Evolutionary conservation across 1,140 invertebrate species (phyloP), one percentile per base, ranked within the genome.

Genomic region (Marisa cornuarietis): DNA sequence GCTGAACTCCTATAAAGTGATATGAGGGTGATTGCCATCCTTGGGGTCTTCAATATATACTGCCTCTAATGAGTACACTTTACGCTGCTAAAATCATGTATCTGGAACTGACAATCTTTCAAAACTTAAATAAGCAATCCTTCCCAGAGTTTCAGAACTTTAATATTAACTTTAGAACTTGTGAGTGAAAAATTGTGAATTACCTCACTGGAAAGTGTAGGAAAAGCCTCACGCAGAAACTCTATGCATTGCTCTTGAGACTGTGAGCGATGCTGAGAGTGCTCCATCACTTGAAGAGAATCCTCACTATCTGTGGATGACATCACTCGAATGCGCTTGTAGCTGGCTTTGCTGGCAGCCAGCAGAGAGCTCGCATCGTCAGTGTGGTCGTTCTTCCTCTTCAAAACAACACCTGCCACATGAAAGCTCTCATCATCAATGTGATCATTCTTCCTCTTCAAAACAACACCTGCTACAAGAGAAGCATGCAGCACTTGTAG

Each of bases 211-310:
- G 61, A 58, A 11, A 62, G 14, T 13, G 26, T 13, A 24, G 74
- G 31, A 31, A 76, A 76, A 20, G 74, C 74, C 7, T 26, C 62
- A 31, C 61, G 24, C 26, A 76, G 51, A 58, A 76, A 76, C 20
- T 76, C 61, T 13, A 76, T 65, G 24, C 74, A 51, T 18, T 61
- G 62, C 61, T 76, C 74, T 24, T 62, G n/a, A n/a, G 74, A 63
- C 20, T 61, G 74, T 4, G 74, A 76, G 5, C 62, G 61, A 16
- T 61, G 18, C 61, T 65, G n/a, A 0, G 26, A 76, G 58, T 65
- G 26, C 9, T 61, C 58, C 11, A 20, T 14, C 14, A 63, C 65
- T 7, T 13, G n/a, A 61, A 62, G 74, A 24, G 74, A 65, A 24
- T 76, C 74, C n/a, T 22, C 52, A 65, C 61, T 76, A 31, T 65